Conservation (phyloP, 2,113 vertebrate species). For the Sceloporus undulatus region DNA sequence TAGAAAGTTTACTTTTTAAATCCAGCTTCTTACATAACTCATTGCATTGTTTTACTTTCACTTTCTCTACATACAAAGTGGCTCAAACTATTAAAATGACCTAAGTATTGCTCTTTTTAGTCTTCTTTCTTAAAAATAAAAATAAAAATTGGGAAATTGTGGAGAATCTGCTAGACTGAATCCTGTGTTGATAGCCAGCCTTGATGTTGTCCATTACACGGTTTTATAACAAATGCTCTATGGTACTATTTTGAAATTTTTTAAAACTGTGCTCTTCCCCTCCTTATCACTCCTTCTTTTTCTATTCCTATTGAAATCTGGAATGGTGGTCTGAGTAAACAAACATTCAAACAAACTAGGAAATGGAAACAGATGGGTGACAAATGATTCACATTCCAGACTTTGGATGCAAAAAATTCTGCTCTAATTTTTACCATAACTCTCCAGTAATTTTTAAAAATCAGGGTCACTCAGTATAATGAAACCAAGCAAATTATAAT, state of each 20-base stretch:
- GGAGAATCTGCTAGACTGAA: neutral
- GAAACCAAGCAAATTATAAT: neutral
- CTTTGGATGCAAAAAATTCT: neutral
- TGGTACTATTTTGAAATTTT: neutral
- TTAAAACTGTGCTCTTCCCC: neutral
- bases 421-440: neutral
- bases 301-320: neutral
- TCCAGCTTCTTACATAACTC: neutral
- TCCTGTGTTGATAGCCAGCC: neutral
- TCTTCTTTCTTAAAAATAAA: neutral
- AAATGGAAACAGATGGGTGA: slow-evolving; percentile 23
- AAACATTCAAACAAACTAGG: neutral
- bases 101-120: neutral
- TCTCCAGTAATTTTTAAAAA: neutral
- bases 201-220: neutral
- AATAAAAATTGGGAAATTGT: too few relatives aligned
- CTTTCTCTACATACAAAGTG: neutral
- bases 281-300: neutral
- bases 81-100: neutral
- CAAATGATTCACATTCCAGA: slow-evolving; percentile 23
- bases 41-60: neutral
- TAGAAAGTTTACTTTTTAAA: too few relatives aligned
- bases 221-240: neutral
- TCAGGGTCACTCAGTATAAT: neutral
- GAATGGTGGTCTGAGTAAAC: slow-evolving; percentile 24